Evolutionary conservation across 2,113 vertebrate genomes (phyloP).

Genomic region (Poicephalus gulielmi): DNA sequence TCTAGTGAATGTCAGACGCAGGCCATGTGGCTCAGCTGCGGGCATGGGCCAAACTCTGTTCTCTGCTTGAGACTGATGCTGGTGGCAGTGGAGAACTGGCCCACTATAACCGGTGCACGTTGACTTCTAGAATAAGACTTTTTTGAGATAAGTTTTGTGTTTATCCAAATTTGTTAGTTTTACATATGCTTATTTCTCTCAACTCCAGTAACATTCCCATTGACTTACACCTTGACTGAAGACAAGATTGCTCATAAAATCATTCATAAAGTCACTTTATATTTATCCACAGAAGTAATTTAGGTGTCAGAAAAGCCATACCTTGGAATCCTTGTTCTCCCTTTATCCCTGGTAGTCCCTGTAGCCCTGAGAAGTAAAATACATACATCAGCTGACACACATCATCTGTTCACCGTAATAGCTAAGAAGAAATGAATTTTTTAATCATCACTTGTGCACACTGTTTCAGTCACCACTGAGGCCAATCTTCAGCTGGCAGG

Average conservation of each 20-base stretch:
- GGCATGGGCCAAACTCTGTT: neutral
- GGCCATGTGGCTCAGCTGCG: neutral
- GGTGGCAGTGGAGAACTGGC: neutral
- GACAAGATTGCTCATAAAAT: slow-evolving; percentile 35
- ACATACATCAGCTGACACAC: slow-evolving; percentile 18
- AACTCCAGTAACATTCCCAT: neutral
- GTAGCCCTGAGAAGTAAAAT: slow-evolving; percentile 62
- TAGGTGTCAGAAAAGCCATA: slow-evolving; percentile 41
- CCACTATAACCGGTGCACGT: fast-evolving
- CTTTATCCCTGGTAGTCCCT: slow-evolving; percentile 59
- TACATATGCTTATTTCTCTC: neutral
- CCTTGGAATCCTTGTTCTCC: slow-evolving; percentile 66
- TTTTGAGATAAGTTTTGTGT: neutral
- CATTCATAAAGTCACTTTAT: slow-evolving; percentile 31
- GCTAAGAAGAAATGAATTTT: neutral
- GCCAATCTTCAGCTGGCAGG: neutral
- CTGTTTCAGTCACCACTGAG: neutral
- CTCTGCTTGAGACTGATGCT: neutral
- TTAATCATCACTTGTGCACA: neutral
- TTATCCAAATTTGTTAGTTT: neutral
- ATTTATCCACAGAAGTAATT: neutral
- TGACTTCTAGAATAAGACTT: neutral
- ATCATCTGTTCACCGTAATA: neutral
- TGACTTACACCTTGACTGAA: neutral
- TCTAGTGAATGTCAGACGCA: neutral